Base-by-base conservation (phyloP, 2,797 vertebrate species). In the Mionectes olivaceus region DNA sequence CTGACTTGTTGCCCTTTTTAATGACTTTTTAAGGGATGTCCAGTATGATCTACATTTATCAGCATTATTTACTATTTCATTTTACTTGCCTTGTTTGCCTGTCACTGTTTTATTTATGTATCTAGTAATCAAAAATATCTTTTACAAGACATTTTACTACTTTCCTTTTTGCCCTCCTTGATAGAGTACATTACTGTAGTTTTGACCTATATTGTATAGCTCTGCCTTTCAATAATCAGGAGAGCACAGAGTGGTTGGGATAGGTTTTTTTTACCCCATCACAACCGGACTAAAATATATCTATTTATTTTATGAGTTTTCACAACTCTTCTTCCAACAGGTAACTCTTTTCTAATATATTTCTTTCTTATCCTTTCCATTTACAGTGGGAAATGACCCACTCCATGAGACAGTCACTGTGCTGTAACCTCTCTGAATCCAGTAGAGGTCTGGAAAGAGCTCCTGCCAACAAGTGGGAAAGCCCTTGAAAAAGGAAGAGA, bases 191-290 rank as follows among this genome's bases (percentile, higher is more conserved):
- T 32, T 15, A 37, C 16, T 18, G 7, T 13, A 22, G 1, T 46
- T 90, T 60, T 11, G 7, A 70, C 9, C 13, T 41, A 7, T 24
- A 0, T 11, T 47, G 21, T 32, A 12, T 6, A 67, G 16, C 10
- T 70, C 56, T 47, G 19, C 27, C 27, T 83, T 53, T 47, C 25
- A 87, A 11, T 35, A n/a, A 55, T 13, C 8, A 70, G 32, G 10
- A 47, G 5, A 70, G 10, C 5, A 59, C 6, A 11, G 19, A 10
- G 3, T 21, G 11, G 9, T 8, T 30, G 5, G 10, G 21, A 24
- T 44, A 14, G 5, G 3, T 2, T 2, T 15, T 50, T 47, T 10
- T 30, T 1, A 44, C 2, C 5, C 11, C 12, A 53, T 27, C 30
- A 73, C 16, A 69, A 76, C 9, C 24, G 13, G 9, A 33, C 60